Percentiles rank a stretch among this genome's conserved stretches.
Conservation (phyloP, 2,888 invertebrate species). For the Rhaphigaster nebulosa region DNA sequence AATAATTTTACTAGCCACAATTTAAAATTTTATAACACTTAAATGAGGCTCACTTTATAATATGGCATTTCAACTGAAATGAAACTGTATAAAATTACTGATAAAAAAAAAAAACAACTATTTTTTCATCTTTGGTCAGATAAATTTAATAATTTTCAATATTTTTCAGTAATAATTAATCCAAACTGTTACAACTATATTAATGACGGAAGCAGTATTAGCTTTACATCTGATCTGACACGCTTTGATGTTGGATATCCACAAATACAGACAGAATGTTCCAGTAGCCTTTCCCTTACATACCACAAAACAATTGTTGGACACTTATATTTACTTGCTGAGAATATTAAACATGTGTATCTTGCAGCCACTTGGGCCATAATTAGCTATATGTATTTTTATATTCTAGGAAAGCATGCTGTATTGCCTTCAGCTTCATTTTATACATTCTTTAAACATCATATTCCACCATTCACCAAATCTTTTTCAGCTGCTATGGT, state of each 20-base stretch:
- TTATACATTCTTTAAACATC: background rate
- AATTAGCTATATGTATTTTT: background rate
- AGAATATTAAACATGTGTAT: background rate
- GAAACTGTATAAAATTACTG: background rate
- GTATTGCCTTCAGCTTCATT: background rate
- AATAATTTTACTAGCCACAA: background rate
- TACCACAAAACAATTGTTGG: background rate
- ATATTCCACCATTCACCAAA: constrained; percentile 14
- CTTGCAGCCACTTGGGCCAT: background rate
- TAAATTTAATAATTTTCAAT: too few species aligned
- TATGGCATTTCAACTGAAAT: background rate
- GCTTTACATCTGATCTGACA: background rate
- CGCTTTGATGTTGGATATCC: background rate
- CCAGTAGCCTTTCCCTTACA: background rate
- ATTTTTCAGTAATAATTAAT: too few species aligned
- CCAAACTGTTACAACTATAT: background rate
- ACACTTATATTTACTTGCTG: background rate
- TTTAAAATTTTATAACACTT: background rate
- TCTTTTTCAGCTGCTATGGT: background rate
- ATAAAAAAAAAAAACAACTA: background rate
- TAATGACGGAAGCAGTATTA: background rate
- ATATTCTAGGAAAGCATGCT: constrained; percentile 8
- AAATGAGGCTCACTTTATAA: background rate
- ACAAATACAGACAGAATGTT: background rate
- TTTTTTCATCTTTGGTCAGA: background rate